A percentile compares a stretch with the other conserved stretches of the same genome.
phyloP scores from a whole-genome alignment of 1,140 invertebrate species.

The Drosophila bifasciata region DNA sequence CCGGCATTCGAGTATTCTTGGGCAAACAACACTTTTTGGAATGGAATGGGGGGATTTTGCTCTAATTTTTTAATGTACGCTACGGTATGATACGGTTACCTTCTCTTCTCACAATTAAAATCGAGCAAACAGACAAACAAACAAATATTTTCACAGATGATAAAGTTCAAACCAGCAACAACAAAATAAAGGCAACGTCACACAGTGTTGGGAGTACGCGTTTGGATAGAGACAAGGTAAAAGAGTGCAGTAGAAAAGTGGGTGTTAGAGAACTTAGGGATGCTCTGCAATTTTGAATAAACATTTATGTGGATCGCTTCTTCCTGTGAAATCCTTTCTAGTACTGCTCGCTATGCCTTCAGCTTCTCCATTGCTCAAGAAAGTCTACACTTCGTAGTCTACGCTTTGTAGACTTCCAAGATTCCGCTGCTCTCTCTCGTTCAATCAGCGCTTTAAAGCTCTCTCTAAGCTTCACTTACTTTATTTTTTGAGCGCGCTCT shows the following conservation, averaged over 20 bases:
- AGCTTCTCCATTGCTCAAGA: no score
- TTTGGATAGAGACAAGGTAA: constrained; percentile 4
- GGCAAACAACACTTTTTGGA: constrained; percentile 64
- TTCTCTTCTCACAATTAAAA: constrained; percentile 72
- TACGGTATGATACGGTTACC: constrained; percentile 6
- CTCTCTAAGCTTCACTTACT: no score
- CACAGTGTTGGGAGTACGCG: not conserved
- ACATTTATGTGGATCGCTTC: no score
- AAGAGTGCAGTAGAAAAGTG: constrained; percentile 43
- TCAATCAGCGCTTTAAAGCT: no score
- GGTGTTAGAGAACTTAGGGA: constrained; percentile 73
- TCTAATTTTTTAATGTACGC: constrained; percentile 71
- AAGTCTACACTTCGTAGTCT: no score
- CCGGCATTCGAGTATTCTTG: constrained; percentile 16
- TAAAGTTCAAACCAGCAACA: constrained; percentile 67
- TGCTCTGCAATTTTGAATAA: constrained; percentile 65
- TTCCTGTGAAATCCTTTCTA: no score
- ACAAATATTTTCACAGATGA: constrained; percentile 83
- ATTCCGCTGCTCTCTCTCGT: no score
- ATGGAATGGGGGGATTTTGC: constrained; percentile 76
- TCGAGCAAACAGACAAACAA: constrained; percentile 73
- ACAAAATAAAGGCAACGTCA: constrained; percentile 6
- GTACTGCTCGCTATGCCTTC: no score
- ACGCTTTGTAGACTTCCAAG: no score
- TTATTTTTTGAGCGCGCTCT: no score